Conservation (phyloP, 1,140 invertebrate species). For the Manduca sexta region DNA sequence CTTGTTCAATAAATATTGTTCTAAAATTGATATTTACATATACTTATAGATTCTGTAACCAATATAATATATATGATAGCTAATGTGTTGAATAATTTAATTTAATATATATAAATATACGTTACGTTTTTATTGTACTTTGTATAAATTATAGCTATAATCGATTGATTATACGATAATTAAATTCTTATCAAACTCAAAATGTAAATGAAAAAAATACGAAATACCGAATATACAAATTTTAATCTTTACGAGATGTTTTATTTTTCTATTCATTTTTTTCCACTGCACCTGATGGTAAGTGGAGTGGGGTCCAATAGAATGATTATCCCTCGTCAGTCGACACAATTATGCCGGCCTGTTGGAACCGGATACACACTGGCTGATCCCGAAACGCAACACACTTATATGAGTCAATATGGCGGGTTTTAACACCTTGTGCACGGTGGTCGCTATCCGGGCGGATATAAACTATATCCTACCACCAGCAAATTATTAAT, state of each 20-base stretch:
- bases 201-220: constrained; percentile 69
- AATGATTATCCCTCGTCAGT: too few relatives aligned
- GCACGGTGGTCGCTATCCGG: too few relatives aligned
- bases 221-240: constrained; percentile 72
- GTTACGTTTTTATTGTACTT: constrained; percentile 56
- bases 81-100: constrained; percentile 33
- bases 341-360: too few relatives aligned
- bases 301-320: too few relatives aligned
- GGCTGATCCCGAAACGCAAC: too few relatives aligned
- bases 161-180: constrained; percentile 50
- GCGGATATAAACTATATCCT: too few relatives aligned
- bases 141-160: constrained; percentile 39
- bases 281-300: too few relatives aligned
- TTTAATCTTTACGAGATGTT: constrained; percentile 59
- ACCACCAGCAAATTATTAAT: too few relatives aligned
- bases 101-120: constrained; percentile 26
- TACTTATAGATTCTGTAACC: constrained; percentile 3
- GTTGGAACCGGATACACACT: too few relatives aligned
- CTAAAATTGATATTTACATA: constrained; percentile 54
- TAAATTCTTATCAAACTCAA: constrained; percentile 58
- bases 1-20: constrained; percentile 66
- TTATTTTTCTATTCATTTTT: constrained; percentile 8
- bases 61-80: constrained; percentile 25
- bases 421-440: too few relatives aligned
- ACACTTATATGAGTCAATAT: too few relatives aligned